Evolutionary conservation across 2,888 invertebrate species (phyloP).

Genomic region (Oscheius sp.): DNA sequence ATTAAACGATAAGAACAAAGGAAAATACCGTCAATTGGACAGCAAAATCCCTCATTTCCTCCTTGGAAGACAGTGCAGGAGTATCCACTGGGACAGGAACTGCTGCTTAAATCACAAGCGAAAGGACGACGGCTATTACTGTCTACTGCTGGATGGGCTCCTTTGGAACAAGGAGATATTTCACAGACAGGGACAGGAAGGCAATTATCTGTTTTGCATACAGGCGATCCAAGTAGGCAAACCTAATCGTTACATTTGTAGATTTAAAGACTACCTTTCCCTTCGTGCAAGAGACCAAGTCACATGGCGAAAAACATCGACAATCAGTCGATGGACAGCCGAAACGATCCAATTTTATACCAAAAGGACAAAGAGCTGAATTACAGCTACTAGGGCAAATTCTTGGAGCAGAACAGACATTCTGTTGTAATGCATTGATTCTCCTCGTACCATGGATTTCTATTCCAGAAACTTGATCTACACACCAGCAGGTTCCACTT

Average conservation of each 20-base stretch:
- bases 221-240: neutral
- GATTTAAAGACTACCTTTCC: constrained; percentile 29
- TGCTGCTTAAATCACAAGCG: constrained; percentile 7
- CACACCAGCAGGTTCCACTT: constrained; percentile 52
- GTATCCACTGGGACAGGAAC: constrained; percentile 51
- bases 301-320: constrained; percentile 48
- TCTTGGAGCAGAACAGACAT: constrained; percentile 15
- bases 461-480: constrained; percentile 49
- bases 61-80: constrained; percentile 54
- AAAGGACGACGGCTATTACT: neutral
- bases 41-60: constrained; percentile 38
- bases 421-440: constrained; percentile 10
- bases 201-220: constrained; percentile 14
- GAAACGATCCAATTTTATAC: constrained; percentile 39
- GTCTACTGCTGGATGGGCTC: constrained; percentile 5
- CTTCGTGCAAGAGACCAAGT: constrained; percentile 38
- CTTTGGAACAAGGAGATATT: constrained; percentile 7
- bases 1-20: neutral
- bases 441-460: constrained; percentile 60
- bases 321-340: constrained; percentile 51
- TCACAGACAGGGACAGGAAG: constrained; percentile 14
- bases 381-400: constrained; percentile 36
- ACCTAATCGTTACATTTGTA: neutral
- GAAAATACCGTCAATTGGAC: neutral
- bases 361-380: constrained; percentile 39